Evolutionary conservation across 2,797 vertebrate genomes (phyloP), one percentile per base, ranked within the genome.

Genomic region (Phalloptychus januarius): DNA sequence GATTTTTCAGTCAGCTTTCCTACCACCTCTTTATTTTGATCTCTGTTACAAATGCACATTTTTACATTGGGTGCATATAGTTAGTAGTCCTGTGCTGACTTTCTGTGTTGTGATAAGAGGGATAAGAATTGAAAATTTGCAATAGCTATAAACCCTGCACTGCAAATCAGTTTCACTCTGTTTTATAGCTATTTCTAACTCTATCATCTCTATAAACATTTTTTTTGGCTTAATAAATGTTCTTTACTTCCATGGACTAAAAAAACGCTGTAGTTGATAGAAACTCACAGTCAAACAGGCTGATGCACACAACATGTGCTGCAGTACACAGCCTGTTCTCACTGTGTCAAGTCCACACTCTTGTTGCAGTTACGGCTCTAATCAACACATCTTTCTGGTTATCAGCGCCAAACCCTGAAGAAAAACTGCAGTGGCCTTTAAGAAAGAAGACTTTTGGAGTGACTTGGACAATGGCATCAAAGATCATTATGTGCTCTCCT

Each of bases 371-470:
- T 81, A 87, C 85, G 87, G 83, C 85, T 90, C 78, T 87, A 91
- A 94, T 95, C 91, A 93, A 83, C 88, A 89, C 86, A 91, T 92
- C 89, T 80, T 85, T 92, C 77, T 80, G 80, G 77, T 87, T 87
- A 87, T 93, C 87, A 93, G 80, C 80, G 61, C 85, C 74, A 72
- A 83, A 81, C 73, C 79, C 89, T 86, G 79, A 81, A 89, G 90
- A 93, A 85, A 73, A 90, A 89, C 87, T 79, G 74, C 80, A 91
- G 80, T 88, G 86, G 80, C 79, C 46, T 80, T n/a, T 72, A 87
- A 89, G 92, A 77, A 83, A 88, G 79, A 79, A 56, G 36, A 73
- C 46, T 48, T 73, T 76, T n/a, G 28, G 78, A 81, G 79, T 58
- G 71, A 84, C 79, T 81, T 56, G 46, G n/a, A 78, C 77, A 50